Conservation (phyloP, 2,113 vertebrate species). For the Monopterus albus region DNA sequence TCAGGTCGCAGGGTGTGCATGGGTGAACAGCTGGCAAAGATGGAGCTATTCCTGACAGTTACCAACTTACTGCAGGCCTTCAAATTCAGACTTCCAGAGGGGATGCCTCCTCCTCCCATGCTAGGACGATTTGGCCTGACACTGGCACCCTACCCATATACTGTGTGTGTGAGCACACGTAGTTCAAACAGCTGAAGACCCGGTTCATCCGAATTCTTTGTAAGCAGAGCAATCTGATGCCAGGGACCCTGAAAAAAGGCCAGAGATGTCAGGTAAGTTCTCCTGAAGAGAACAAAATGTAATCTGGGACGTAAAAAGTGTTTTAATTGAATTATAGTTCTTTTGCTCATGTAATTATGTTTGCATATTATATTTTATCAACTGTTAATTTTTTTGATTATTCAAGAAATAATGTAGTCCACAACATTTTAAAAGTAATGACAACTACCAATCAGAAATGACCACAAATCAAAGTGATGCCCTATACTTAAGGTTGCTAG, state of each 20-base stretch:
- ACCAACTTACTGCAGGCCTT: slow-evolving; percentile 91
- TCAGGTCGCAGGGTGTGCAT: slow-evolving; percentile 94
- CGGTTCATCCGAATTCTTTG: neutral
- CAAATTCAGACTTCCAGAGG: slow-evolving; percentile 85
- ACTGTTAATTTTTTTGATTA: neutral
- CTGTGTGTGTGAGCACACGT: slow-evolving; percentile 76
- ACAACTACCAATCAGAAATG: neutral
- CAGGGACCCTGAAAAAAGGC: neutral
- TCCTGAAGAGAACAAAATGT: neutral
- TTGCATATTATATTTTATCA: no score
- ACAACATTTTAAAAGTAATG: neutral
- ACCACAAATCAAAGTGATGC: no score
- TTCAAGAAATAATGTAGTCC: neutral
- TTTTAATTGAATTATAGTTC: no score
- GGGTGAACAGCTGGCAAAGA: slow-evolving; percentile 97
- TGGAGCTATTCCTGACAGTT: slow-evolving; percentile 94
- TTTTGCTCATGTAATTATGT: no score
- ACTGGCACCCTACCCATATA: slow-evolving; percentile 87
- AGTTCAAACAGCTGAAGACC: slow-evolving; percentile 5
- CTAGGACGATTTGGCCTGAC: slow-evolving; percentile 93
- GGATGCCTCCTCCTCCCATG: slow-evolving; percentile 81
- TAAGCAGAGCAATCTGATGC: neutral
- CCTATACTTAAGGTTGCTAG: no score
- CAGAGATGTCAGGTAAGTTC: neutral
- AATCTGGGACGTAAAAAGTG: no score